Conservation (phyloP, 2,888 invertebrate species). For the Rotaria sp. region DNA sequence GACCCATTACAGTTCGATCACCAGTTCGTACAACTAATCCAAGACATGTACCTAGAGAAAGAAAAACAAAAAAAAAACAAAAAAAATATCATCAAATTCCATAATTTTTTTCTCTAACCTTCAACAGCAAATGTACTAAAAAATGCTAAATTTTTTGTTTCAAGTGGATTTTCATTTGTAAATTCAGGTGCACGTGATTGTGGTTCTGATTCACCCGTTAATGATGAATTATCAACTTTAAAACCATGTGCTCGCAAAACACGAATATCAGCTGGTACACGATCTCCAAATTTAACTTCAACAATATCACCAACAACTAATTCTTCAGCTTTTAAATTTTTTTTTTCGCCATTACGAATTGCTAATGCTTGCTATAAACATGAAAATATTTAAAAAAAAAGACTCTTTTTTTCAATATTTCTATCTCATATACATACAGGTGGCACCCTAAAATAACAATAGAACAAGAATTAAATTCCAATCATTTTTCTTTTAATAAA, state of each 20-base stretch:
- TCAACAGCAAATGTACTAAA: conserved; percentile 73
- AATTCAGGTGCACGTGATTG: conserved; percentile 62
- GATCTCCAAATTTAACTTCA: conserved; percentile 41
- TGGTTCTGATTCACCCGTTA: conserved; percentile 72
- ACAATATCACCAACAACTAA: conserved; percentile 42
- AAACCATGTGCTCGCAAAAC: conserved; percentile 88
- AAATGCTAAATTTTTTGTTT: conserved; percentile 72
- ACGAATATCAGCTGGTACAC: conserved; percentile 73
- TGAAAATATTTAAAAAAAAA: background rate
- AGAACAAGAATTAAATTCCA: background rate
- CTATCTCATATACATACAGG: background rate
- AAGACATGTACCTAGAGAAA: conserved; percentile 46
- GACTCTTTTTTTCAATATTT: background rate
- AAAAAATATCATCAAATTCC: too few species aligned
- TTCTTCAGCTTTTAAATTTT: conserved; percentile 41
- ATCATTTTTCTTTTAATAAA: background rate
- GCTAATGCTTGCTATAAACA: conserved; percentile 53
- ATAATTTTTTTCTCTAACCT: conserved; percentile 48
- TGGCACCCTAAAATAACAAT: conserved; percentile 10
- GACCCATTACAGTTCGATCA: conserved; percentile 56
- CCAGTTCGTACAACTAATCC: conserved; percentile 55
- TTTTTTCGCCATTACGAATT: conserved; percentile 41
- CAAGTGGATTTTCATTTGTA: conserved; percentile 67
- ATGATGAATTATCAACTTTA: conserved; percentile 69
- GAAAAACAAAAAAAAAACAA: background rate